Conservation (phyloP, 1,140 invertebrate genomes). For the Carcinoscorpius rotundicauda region DNA sequence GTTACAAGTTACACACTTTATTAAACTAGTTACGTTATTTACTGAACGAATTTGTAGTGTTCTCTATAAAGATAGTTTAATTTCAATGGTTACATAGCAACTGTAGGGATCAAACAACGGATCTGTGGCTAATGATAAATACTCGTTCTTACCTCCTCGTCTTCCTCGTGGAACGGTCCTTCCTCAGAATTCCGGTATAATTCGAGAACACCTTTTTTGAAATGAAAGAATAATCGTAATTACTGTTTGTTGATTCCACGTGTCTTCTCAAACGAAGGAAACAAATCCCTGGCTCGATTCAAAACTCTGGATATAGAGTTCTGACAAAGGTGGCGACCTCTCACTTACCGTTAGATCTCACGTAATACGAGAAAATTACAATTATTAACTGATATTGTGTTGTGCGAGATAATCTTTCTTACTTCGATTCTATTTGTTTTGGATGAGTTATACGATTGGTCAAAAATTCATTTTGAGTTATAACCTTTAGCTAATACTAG, state of each 20-base stretch:
- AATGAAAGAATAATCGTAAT: background rate
- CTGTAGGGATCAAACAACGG: background rate
- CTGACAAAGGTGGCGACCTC: too few relatives aligned
- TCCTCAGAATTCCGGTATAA: constrained; percentile 30
- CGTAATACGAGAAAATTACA: too few relatives aligned
- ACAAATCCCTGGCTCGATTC: background rate
- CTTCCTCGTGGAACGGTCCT: constrained; percentile 45
- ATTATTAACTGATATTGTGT: too few relatives aligned
- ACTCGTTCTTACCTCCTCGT: constrained; percentile 42
- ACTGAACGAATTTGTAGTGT: background rate
- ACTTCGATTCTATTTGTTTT: too few relatives aligned
- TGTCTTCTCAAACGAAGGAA: background rate
- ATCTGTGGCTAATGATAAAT: background rate
- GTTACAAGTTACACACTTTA: background rate
- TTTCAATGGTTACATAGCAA: background rate
- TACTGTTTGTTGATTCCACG: too few relatives aligned
- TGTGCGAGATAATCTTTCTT: too few relatives aligned
- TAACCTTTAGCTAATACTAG: too few relatives aligned
- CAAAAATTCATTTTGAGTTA: too few relatives aligned
- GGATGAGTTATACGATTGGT: too few relatives aligned
- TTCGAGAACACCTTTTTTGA: constrained; percentile 39
- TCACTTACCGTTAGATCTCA: too few relatives aligned
- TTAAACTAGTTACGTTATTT: background rate
- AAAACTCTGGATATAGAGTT: background rate
- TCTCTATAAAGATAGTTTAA: background rate